These are phyloP conservation scores for Rhegmatorhina hoffmannsi DNA, from an alignment of 2,113 vertebrate species.

Conservation along the genomic window DNA sequence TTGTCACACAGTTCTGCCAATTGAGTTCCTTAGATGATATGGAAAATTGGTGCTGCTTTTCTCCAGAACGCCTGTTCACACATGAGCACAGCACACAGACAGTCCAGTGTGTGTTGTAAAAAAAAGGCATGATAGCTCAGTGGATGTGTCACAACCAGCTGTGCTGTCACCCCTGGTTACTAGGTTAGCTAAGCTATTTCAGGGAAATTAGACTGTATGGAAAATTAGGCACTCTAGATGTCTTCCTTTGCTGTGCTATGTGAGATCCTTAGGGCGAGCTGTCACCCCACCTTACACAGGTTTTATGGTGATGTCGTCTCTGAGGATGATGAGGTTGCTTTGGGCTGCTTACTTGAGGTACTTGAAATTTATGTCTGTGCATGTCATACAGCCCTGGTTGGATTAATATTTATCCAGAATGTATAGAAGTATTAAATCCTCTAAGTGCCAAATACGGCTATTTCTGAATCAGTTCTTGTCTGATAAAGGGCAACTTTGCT, in stretches of 20 bases:
- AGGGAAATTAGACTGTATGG: background rate
- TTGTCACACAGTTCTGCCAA: constrained; percentile 54
- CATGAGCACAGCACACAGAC: background rate
- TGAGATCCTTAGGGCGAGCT: background rate
- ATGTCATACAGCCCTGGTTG: background rate
- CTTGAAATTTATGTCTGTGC: background rate
- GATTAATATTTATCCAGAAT: background rate
- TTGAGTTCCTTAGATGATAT: constrained; percentile 41
- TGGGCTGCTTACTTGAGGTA: background rate
- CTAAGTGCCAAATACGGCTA: background rate
- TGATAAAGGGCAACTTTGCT: constrained; percentile 2
- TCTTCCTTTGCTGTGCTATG: background rate
- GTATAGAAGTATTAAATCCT: background rate
- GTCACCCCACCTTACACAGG: background rate
- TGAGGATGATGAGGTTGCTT: background rate
- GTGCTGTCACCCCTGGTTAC: background rate
- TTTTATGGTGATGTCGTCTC: background rate
- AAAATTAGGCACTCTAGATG: background rate
- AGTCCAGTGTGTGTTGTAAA: background rate
- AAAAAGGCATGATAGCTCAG: background rate
- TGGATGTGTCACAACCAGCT: background rate
- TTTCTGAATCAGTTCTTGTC: background rate
- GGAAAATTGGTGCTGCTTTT: constrained; percentile 49
- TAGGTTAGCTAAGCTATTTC: background rate
- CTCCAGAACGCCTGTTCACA: background rate